Percentiles rank a stretch among this genome's conserved stretches.
These are phyloP conservation scores for Lepidochitona cinerea DNA, from an alignment of 2,888 invertebrate genomes.

Conservation along the genomic window DNA sequence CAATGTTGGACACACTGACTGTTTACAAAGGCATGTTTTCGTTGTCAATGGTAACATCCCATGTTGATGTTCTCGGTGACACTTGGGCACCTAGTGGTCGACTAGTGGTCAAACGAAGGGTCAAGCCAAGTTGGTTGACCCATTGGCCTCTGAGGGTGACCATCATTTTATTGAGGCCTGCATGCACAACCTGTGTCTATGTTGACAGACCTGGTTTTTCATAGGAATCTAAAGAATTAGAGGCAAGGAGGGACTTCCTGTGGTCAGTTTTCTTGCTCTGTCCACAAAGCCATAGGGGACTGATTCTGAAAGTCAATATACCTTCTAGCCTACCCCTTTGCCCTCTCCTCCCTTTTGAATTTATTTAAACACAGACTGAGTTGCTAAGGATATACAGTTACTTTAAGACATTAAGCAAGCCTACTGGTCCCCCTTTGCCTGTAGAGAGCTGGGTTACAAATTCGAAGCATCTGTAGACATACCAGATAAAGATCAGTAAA, in stretches of 20 bases:
- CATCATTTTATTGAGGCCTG: not conserved
- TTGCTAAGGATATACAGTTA: not conserved
- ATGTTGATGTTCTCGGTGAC: no score
- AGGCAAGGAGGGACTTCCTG: not conserved
- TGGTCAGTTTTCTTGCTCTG: not conserved
- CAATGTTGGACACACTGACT: no score
- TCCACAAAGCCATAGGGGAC: not conserved
- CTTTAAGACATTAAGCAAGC: not conserved
- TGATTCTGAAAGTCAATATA: not conserved
- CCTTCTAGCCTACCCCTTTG: not conserved
- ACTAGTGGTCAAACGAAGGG: not conserved
- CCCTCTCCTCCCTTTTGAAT: no score
- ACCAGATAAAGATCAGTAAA: not conserved
- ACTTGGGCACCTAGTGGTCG: no score
- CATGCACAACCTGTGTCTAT: not conserved
- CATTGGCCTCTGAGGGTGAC: not conserved
- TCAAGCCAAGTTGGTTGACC: not conserved
- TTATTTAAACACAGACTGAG: no score
- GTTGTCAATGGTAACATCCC: no score
- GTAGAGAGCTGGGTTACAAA: not conserved
- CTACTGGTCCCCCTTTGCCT: not conserved
- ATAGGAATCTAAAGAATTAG: conserved; percentile 1
- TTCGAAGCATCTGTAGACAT: not conserved
- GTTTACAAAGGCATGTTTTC: no score
- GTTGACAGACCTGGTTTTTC: not conserved